phyloP scores from a whole-genome alignment of 2,113 vertebrate species.

The Trichechus manatus region DNA sequence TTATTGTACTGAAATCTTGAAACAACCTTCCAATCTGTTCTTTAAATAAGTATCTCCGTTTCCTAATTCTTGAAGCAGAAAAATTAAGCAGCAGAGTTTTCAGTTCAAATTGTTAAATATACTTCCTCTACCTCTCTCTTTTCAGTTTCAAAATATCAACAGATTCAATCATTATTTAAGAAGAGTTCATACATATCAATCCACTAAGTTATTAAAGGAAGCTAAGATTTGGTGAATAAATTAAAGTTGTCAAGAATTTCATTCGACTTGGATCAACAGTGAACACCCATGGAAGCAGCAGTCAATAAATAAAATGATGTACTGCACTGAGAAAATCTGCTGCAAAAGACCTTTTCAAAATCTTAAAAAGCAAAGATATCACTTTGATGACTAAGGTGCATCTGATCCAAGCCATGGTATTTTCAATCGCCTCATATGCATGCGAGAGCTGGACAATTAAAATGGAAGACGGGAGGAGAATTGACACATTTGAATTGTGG shows the following conservation, averaged over 20 bases:
- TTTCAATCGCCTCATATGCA: background rate
- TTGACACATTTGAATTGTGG: background rate
- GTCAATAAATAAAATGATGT: background rate
- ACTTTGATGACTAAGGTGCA: background rate
- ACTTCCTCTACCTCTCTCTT: background rate
- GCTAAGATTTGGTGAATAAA: background rate
- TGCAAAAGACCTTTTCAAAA: background rate
- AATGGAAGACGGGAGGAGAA: background rate
- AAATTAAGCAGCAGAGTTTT: background rate
- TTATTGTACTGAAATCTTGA: constrained; percentile 22
- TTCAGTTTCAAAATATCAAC: background rate
- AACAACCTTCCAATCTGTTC: background rate
- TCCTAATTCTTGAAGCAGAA: constrained; percentile 36
- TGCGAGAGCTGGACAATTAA: background rate
- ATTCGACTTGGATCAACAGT: background rate
- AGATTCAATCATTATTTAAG: background rate
- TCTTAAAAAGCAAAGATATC: background rate
- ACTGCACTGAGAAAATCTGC: background rate
- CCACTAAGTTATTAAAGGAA: background rate
- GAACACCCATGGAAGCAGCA: background rate
- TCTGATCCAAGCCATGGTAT: background rate
- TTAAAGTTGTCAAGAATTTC: background rate
- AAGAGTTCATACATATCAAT: background rate
- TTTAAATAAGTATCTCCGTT: constrained; percentile 7
- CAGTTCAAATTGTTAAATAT: background rate